Evolutionary conservation across 2,797 vertebrate species (phyloP), one percentile per base, ranked within the genome.

Genomic region (Echiichthys vipera): DNA sequence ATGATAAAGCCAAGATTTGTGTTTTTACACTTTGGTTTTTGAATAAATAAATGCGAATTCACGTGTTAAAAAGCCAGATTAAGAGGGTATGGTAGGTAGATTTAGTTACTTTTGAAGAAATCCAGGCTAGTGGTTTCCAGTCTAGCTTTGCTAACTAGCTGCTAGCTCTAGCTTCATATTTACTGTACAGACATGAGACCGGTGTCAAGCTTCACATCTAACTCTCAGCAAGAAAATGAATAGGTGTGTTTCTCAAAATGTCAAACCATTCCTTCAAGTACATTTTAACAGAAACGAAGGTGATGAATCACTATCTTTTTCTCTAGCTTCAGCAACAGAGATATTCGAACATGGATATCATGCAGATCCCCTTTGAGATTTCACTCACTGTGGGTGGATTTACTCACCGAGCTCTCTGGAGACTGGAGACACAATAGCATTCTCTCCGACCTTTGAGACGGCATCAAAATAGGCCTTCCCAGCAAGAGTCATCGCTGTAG

Each of bases 391-490:
- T 36, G 15, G 40, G 47, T 15, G 32, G 27, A 45, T 25, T 73
- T 12, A 59, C 96, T 97, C 91, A 99, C 97, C 98, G 5, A 99
- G 88, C 74, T 99, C 97, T 84, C 95, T 96, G 58, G 98, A 99
- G 78, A 98, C 97, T 0, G 95, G 97, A 20, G 98, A 99, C 59
- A 94, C 92, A 0, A 95, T 92, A 10, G 97, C 96, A 64, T 95
- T 96, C 78, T 99, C 97, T 40, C 98, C 98, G 0, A 99, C 95
- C 92, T 96, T 99, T 59, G 96, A 95, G 50, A 99, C 95, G 1
- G 96, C 97, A 14, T 98, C 97, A n/a, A 96, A 99, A 89, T 99
- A 99, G 2, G 94, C 87, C 93, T 93, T 98, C 87, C 98, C 97
- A 45, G 97, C 96, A 10, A 95, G 73, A 45, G 95, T 95, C 98